These are phyloP conservation scores for Eulithis testata DNA, from an alignment of 2,888 invertebrate genomes.

Conservation along the genomic window DNA sequence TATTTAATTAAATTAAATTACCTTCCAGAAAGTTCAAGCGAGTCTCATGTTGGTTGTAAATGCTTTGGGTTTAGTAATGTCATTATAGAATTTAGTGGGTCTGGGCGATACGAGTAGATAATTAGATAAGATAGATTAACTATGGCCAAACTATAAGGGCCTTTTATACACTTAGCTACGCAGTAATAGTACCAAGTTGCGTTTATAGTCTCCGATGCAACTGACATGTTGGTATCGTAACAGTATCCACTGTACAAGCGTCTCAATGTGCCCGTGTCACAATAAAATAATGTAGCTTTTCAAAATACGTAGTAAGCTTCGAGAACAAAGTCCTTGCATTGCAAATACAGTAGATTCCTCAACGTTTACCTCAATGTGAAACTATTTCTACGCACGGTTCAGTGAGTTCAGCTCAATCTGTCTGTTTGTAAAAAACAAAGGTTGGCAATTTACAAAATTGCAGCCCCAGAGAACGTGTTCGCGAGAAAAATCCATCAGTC, in stretches of 20 bases:
- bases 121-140: no score
- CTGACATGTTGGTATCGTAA: no score
- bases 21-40: no score
- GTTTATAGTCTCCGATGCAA: no score
- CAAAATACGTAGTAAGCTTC: background rate
- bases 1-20: background rate
- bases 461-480: constrained; percentile 45
- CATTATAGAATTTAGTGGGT: no score
- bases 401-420: constrained; percentile 49
- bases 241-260: no score
- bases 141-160: no score
- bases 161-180: no score
- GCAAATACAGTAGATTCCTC: background rate
- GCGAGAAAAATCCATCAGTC: constrained; percentile 45
- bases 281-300: constrained; percentile 4
- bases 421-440: constrained; percentile 51
- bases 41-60: no score
- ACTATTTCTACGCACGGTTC: constrained; percentile 40
- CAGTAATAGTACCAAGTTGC: no score
- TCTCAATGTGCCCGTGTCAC: background rate
- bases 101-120: no score
- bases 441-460: constrained; percentile 53
- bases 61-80: no score
- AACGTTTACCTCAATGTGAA: constrained; percentile 14
- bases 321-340: background rate